Percentiles rank a stretch among this genome's conserved stretches.
phyloP scores from a whole-genome alignment of 2,888 invertebrate genomes.

The Drosophila limbata region DNA sequence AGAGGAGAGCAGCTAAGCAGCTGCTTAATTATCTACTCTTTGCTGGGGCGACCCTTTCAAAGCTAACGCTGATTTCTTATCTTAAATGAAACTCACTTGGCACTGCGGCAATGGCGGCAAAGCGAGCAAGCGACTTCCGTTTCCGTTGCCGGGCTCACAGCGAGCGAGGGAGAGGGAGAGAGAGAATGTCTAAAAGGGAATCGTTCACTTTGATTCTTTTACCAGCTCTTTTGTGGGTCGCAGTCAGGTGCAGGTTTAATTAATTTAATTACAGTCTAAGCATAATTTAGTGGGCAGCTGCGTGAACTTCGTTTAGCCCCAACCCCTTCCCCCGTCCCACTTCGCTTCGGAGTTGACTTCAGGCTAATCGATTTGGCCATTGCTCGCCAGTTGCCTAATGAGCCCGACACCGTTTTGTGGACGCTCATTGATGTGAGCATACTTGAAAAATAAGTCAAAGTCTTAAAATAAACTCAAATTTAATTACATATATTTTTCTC shows the following conservation, averaged over 20 bases:
- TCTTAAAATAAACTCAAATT: neutral
- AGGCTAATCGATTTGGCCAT: conserved; percentile 66
- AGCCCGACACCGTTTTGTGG: conserved; percentile 25
- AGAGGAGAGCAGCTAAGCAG: conserved; percentile 56
- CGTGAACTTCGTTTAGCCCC: conserved; percentile 63
- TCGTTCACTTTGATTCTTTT: conserved; percentile 54
- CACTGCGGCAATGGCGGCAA: conserved; percentile 39
- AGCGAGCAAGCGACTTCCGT: conserved; percentile 42
- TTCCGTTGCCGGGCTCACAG: conserved; percentile 54
- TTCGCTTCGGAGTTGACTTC: neutral
- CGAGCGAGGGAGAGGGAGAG: neutral
- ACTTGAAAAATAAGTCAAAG: conserved; percentile 33
- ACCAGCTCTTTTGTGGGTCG: conserved; percentile 44
- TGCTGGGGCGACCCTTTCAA: conserved; percentile 56
- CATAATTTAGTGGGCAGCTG: conserved; percentile 78
- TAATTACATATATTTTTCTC: neutral
- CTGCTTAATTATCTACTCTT: conserved; percentile 73
- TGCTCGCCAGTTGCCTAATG: conserved; percentile 39
- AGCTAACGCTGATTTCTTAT: conserved; percentile 72
- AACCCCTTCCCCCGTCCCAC: neutral
- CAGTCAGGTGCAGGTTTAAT: conserved; percentile 79
- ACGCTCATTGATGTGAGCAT: conserved; percentile 30
- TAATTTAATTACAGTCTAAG: conserved; percentile 83
- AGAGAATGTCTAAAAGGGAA: conserved; percentile 8
- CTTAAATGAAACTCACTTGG: conserved; percentile 68